phyloP scores from a whole-genome alignment of 2,888 invertebrate species.

The Falcaria lacertinaria region DNA sequence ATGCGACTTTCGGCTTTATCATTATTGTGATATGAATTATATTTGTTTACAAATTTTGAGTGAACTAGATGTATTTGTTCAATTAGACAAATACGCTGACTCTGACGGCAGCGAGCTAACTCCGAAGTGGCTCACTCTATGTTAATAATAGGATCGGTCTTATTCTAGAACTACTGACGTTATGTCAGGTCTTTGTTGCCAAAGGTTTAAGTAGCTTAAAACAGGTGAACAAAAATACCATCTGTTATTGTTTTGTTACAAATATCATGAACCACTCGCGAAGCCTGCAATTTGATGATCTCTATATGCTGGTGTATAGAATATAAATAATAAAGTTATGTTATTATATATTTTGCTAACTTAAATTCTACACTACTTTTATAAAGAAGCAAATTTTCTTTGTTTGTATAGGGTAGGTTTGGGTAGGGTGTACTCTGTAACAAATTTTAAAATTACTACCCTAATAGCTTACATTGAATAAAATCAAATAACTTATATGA shows the following conservation, averaged over 20 bases:
- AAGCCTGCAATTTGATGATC: too few relatives aligned
- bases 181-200: slow-evolving; percentile 9
- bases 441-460: too few relatives aligned
- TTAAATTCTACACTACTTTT: too few relatives aligned
- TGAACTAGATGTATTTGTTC: slow-evolving; percentile 78
- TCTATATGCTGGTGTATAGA: too few relatives aligned
- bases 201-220: slow-evolving; percentile 2
- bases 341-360: too few relatives aligned
- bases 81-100: slow-evolving; percentile 79
- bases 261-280: too few relatives aligned
- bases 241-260: neutral
- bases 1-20: slow-evolving; percentile 51
- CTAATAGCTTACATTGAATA: too few relatives aligned
- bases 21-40: slow-evolving; percentile 27
- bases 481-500: too few relatives aligned
- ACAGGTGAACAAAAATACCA: neutral
- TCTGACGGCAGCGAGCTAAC: slow-evolving; percentile 65
- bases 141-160: slow-evolving; percentile 55
- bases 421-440: too few relatives aligned
- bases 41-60: slow-evolving; percentile 22
- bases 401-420: too few relatives aligned
- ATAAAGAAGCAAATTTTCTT: too few relatives aligned
- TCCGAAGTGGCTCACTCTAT: slow-evolving; percentile 63
- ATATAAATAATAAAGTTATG: too few relatives aligned
- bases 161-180: slow-evolving; percentile 36